Percentiles rank a stretch among this genome's conserved stretches.
These are phyloP conservation scores for Diachasma alloeum DNA, from an alignment of 1,140 invertebrate genomes.

Conservation along the genomic window DNA sequence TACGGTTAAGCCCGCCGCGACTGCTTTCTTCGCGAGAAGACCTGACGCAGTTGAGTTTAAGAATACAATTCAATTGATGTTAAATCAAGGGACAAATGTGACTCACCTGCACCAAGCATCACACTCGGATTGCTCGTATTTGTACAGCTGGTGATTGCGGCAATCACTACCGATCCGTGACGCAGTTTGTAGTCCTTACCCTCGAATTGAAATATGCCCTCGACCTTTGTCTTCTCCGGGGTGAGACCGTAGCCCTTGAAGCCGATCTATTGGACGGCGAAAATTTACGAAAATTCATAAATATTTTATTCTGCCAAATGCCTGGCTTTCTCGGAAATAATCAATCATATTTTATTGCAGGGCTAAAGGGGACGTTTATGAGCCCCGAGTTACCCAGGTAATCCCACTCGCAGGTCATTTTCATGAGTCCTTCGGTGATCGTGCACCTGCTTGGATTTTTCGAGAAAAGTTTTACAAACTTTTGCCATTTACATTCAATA, in stretches of 20 bases:
- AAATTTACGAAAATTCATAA: constrained; percentile 32
- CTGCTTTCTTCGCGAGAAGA: constrained; percentile 93
- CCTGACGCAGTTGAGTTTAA: constrained; percentile 65
- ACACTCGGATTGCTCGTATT: constrained; percentile 98
- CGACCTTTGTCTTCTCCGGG: constrained; percentile 71
- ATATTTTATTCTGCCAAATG: neutral
- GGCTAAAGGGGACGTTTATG: neutral
- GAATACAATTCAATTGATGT: neutral
- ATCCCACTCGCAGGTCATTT: neutral
- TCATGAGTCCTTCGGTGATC: no score
- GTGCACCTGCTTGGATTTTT: no score
- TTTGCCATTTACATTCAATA: no score
- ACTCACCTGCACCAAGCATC: constrained; percentile 88
- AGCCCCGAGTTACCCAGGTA: neutral
- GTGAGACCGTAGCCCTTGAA: constrained; percentile 94
- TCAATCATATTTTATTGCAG: neutral
- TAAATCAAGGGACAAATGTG: neutral
- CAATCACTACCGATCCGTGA: constrained; percentile 96
- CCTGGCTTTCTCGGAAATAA: no score
- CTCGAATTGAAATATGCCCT: constrained; percentile 81
- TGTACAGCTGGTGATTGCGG: constrained; percentile 97
- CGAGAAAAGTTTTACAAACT: no score
- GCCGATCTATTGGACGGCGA: constrained; percentile 76
- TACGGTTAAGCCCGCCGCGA: constrained; percentile 88
- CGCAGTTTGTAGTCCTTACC: constrained; percentile 83